Evolutionary conservation across 2,113 vertebrate species (phyloP), one percentile per base, ranked within the genome.

Genomic region (Casuarius casuarius): DNA sequence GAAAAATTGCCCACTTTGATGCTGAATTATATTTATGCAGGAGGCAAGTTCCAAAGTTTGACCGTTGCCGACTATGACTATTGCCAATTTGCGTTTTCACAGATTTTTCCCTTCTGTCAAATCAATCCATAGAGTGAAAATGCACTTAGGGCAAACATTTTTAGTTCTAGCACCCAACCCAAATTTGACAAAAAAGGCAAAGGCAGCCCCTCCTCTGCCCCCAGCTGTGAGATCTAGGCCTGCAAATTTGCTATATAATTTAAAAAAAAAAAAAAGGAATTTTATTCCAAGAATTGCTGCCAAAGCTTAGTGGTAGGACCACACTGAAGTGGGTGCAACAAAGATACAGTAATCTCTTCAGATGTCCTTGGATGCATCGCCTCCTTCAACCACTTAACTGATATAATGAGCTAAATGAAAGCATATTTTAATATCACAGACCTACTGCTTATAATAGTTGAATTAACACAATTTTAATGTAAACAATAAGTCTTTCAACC

Each of bases 241-340:
- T 72, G n/a, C 11, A 91, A 91, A 92, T 91, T 71, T 8, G 13
- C 73, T n/a, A 26, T 18, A 62, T 83, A 66, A 75, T 92, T 48
- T 19, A 20, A 48, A 48, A 48, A 8, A 18, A 54, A 56, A 1
- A 7, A 52, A 81, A 48, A 7, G 17, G 38, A 44, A 42, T 93
- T 92, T 89, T 93, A 54, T 78, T 46, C 62, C 83, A 90, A 94
- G 90, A 86, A 71, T 88, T 73, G 7, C 35, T 96, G 94, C 94
- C 95, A 97, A 89, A 94, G 10, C 72, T 86, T 65, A 84, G 66
- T 22, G 90, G 93, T 72, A 74, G 90, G 94, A 95, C 95, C 95
- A 92, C 95, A 92, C 91, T 82, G 86, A 93, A 97, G 87, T n/a
- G 54, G 56, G 68, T 31, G 40, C 76, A 93, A 84, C 72, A 83